Evolutionary conservation across 2,888 invertebrate genomes (phyloP).

Genomic region (Acanthosepion pharaonis): DNA sequence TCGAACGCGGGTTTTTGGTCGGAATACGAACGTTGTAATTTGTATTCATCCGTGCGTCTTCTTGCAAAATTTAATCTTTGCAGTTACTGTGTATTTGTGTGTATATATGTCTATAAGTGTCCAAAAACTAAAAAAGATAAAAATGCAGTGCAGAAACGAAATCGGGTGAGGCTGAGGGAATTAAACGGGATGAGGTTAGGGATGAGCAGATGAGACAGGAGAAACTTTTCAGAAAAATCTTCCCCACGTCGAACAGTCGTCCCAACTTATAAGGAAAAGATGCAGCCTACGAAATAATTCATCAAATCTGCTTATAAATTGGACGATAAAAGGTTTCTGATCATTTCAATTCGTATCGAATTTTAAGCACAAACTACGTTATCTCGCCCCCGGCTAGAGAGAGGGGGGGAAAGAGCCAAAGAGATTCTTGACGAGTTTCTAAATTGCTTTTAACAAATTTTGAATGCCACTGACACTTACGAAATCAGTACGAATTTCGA

Average conservation of each 20-base stretch:
- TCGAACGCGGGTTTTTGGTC: too few species aligned
- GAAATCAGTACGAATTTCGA: constrained; percentile 14
- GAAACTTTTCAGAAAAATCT: too few species aligned
- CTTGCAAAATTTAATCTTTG: too few species aligned
- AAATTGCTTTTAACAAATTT: constrained; percentile 16
- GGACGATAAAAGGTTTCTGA: not conserved
- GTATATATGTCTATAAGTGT: not conserved
- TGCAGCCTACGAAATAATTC: not conserved
- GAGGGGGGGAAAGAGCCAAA: not conserved
- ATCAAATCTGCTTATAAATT: not conserved
- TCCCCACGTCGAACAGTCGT: not conserved
- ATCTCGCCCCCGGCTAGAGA: not conserved
- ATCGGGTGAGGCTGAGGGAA: not conserved
- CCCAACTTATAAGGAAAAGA: not conserved
- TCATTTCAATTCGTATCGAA: not conserved
- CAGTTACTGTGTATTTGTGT: too few species aligned
- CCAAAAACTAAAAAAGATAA: not conserved
- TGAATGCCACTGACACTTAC: not conserved
- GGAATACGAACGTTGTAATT: too few species aligned
- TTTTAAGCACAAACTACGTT: not conserved
- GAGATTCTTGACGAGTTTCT: not conserved
- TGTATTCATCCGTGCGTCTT: too few species aligned
- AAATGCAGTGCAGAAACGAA: not conserved
- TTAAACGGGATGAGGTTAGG: not conserved
- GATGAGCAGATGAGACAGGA: not conserved